These are phyloP conservation scores for Vireo griseus DNA, from an alignment of 2,797 vertebrate species.

Conservation along the genomic window DNA sequence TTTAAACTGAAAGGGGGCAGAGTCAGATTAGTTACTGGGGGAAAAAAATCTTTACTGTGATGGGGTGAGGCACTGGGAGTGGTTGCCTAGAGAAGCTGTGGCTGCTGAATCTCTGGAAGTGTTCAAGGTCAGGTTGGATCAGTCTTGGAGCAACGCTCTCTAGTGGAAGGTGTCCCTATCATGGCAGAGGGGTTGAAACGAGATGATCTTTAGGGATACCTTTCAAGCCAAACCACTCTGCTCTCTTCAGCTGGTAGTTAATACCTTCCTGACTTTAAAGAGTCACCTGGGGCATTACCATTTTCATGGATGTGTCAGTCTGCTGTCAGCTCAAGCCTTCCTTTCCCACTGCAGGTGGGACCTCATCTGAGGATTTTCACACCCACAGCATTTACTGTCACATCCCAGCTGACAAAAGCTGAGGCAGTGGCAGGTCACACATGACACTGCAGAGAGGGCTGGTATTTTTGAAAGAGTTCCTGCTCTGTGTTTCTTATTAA, in stretches of 20 bases:
- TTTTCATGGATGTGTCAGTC: neutral
- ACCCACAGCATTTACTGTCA: neutral
- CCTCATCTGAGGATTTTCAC: neutral
- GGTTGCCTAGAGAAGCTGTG: neutral
- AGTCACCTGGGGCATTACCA: neutral
- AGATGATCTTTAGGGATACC: neutral
- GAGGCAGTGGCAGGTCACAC: neutral
- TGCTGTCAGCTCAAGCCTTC: accelerated
- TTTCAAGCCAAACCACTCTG: neutral
- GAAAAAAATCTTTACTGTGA: neutral
- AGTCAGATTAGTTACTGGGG: neutral
- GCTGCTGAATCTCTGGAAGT: neutral
- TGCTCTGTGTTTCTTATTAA: neutral
- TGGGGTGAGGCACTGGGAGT: neutral
- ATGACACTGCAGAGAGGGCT: accelerated
- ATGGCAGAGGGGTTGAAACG: accelerated
- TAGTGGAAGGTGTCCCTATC: neutral
- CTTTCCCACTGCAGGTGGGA: neutral
- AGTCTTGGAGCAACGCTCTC: neutral
- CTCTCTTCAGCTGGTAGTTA: neutral
- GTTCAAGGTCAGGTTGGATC: neutral
- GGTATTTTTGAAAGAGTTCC: neutral
- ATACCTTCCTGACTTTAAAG: neutral
- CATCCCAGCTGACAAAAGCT: neutral
- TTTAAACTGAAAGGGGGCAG: neutral